These are phyloP conservation scores for Camponotus pennsylvanicus DNA, from an alignment of 1,140 invertebrate genomes.

Conservation along the genomic window DNA sequence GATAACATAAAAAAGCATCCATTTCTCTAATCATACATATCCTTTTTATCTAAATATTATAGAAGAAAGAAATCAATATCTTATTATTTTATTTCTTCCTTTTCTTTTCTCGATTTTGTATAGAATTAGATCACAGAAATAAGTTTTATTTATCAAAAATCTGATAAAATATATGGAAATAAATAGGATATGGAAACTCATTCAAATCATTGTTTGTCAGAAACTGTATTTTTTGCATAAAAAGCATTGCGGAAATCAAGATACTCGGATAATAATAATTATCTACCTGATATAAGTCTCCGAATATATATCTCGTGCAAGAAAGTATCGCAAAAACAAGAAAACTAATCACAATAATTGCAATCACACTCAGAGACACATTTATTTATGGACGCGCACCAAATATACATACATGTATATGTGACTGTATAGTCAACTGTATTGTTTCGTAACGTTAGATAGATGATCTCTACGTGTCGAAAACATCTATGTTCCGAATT, in stretches of 20 bases:
- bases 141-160: background rate
- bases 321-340: slow-evolving; percentile 39
- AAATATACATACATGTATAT: slow-evolving; percentile 19
- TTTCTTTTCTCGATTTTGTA: background rate
- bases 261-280: slow-evolving; percentile 15
- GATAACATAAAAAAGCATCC: background rate
- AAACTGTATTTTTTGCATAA: slow-evolving; percentile 37
- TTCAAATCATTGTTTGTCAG: background rate
- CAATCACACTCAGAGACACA: slow-evolving; percentile 19
- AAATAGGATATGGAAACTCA: background rate
- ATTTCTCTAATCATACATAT: background rate
- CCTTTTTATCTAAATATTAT: background rate
- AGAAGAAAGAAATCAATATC: slow-evolving; percentile 1
- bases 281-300: slow-evolving; percentile 60
- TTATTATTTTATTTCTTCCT: background rate
- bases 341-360: slow-evolving; percentile 28
- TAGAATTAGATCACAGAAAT: background rate
- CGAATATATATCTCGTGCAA: slow-evolving; percentile 9
- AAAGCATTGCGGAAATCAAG: slow-evolving; percentile 1
- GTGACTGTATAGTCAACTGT: slow-evolving; percentile 32
- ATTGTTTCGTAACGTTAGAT: slow-evolving; percentile 60
- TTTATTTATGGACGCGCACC: background rate
- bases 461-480: slow-evolving; percentile 56
- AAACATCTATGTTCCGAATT: slow-evolving; percentile 59
- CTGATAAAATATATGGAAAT: background rate